phyloP scores from a whole-genome alignment of 2,113 vertebrate species.

The Rhynchopsitta pachyrhyncha region DNA sequence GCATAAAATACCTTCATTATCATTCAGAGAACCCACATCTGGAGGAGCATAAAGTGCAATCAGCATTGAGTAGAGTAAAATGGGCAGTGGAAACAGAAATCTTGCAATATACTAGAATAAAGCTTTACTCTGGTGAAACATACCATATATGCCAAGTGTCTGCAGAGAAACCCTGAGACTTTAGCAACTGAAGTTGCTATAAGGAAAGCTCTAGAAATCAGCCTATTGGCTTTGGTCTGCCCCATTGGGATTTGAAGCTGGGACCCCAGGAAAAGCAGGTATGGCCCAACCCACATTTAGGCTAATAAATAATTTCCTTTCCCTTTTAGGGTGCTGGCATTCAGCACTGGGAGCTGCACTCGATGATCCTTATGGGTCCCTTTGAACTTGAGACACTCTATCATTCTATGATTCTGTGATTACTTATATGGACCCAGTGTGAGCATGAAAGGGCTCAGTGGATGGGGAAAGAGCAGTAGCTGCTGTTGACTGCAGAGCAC shows the following conservation, averaged over 20 bases:
- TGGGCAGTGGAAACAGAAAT: background rate
- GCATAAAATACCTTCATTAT: background rate
- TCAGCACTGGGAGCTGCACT: background rate
- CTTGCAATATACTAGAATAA: background rate
- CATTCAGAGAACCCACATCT: background rate
- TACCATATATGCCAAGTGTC: no score
- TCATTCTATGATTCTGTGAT: background rate
- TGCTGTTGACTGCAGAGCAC: background rate
- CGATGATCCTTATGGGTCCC: accelerated
- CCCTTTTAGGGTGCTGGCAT: background rate
- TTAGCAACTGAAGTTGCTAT: background rate
- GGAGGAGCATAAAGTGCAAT: background rate
- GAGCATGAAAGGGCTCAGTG: background rate
- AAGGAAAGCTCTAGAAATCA: background rate
- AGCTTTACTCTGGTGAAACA: background rate
- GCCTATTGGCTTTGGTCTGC: background rate
- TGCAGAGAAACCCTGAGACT: background rate
- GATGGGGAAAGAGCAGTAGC: background rate
- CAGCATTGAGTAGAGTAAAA: background rate
- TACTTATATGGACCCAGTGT: background rate
- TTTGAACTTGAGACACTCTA: background rate
- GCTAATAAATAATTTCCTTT: background rate
- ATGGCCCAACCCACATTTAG: background rate
- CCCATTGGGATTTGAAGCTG: background rate
- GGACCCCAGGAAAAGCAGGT: background rate